These are phyloP conservation scores for Bombus balteatus DNA, from an alignment of 1,140 invertebrate genomes.

Conservation along the genomic window DNA sequence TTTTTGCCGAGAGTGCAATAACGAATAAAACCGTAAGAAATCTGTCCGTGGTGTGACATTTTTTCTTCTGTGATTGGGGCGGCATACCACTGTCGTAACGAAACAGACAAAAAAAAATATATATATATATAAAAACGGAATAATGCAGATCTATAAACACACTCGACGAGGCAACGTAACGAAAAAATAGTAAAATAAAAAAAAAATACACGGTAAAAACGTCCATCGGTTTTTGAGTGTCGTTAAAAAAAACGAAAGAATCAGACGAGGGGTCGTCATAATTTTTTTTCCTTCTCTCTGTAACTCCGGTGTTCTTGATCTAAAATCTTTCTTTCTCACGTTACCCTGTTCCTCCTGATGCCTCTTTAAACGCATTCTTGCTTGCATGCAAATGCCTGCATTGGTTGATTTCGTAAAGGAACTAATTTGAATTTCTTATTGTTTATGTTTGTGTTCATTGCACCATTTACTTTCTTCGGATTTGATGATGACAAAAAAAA, in stretches of 20 bases:
- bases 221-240: slow-evolving; percentile 85
- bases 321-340: slow-evolving; percentile 9
- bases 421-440: slow-evolving; percentile 86
- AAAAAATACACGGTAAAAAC: slow-evolving; percentile 71
- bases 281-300: slow-evolving; percentile 71
- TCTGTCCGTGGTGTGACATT: slow-evolving; percentile 85
- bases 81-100: slow-evolving; percentile 83
- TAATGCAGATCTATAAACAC: slow-evolving; percentile 39
- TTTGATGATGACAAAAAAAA: slow-evolving; percentile 85
- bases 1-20: slow-evolving; percentile 76
- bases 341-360: slow-evolving; percentile 54
- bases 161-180: slow-evolving; percentile 39
- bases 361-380: slow-evolving; percentile 77
- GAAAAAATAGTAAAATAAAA: background rate
- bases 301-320: slow-evolving; percentile 48
- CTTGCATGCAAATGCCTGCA: slow-evolving; percentile 81
- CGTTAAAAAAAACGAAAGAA: slow-evolving; percentile 80
- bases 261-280: slow-evolving; percentile 76
- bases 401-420: slow-evolving; percentile 80
- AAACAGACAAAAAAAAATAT: slow-evolving; percentile 64
- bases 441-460: slow-evolving; percentile 89
- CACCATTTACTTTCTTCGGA: slow-evolving; percentile 89
- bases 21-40: slow-evolving; percentile 72
- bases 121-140: slow-evolving; percentile 24
- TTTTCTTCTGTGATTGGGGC: slow-evolving; percentile 88